Evolutionary conservation across 2,797 vertebrate genomes (phyloP).

Genomic region (Pogoniulus pusillus): DNA sequence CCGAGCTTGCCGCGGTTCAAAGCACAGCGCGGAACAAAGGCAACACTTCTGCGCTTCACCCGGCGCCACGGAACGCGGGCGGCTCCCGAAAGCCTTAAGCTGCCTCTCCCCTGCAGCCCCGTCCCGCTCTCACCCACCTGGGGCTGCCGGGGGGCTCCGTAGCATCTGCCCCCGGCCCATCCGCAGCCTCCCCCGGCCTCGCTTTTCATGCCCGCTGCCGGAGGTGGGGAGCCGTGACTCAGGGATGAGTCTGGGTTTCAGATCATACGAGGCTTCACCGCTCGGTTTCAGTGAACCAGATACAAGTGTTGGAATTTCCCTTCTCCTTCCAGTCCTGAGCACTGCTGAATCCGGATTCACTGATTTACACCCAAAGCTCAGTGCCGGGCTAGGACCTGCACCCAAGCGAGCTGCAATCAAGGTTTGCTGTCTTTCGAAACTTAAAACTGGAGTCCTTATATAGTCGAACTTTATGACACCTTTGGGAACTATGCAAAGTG

Average conservation of each 20-base stretch:
- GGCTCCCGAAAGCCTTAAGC: not conserved
- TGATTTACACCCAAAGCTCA: not conserved
- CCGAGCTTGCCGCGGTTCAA: fast-evolving
- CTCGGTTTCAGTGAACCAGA: conserved; percentile 8
- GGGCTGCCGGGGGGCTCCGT: not conserved
- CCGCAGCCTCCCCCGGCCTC: not conserved
- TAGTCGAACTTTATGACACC: too few relatives aligned
- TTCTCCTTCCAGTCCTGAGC: not conserved
- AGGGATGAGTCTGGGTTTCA: conserved; percentile 64
- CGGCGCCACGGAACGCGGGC: not conserved
- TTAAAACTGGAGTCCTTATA: too few relatives aligned
- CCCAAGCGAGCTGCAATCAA: too few relatives aligned
- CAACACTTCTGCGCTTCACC: not conserved
- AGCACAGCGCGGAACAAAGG: fast-evolving
- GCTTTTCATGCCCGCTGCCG: not conserved
- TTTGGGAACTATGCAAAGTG: not conserved
- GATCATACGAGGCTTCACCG: not conserved
- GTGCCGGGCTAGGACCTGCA: not conserved
- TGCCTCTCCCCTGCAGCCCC: not conserved
- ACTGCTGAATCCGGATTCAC: not conserved
- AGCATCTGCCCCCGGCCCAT: not conserved
- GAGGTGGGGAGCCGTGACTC: conserved; percentile 53
- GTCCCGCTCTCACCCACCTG: not conserved
- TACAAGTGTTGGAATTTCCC: conserved; percentile 20
- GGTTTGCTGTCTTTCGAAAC: too few relatives aligned